These are phyloP conservation scores for Carpatolechia fugitivella DNA, from an alignment of 2,888 invertebrate genomes.

Conservation along the genomic window DNA sequence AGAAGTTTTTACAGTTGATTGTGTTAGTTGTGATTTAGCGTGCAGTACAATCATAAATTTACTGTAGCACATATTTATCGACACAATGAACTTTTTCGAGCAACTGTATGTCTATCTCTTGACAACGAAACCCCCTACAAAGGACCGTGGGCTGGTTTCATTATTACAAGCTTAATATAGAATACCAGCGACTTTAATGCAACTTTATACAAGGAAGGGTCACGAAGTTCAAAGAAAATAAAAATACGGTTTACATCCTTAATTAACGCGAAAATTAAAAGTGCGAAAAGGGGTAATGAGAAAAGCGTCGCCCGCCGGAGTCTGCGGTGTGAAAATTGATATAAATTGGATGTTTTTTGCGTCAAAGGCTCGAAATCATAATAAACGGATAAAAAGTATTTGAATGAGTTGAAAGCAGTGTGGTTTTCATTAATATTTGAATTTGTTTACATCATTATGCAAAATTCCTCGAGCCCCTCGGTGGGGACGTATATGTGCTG, in stretches of 20 bases:
- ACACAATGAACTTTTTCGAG: background rate
- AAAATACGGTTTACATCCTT: constrained; percentile 48
- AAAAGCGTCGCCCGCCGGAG: background rate
- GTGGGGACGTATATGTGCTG: too few species aligned
- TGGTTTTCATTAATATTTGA: too few species aligned
- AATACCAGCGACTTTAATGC: constrained; percentile 57
- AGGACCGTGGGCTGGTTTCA: constrained; percentile 39
- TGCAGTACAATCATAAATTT: too few species aligned
- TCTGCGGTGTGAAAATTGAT: background rate
- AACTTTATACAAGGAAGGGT: constrained; percentile 49
- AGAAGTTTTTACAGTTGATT: too few species aligned
- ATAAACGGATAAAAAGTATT: background rate
- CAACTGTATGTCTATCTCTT: background rate
- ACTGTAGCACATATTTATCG: too few species aligned
- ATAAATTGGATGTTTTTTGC: constrained; percentile 1
- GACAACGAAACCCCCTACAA: background rate
- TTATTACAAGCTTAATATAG: constrained; percentile 57
- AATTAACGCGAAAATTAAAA: constrained; percentile 46
- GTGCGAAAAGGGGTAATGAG: background rate
- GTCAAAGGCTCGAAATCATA: background rate
- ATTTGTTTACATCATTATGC: too few species aligned
- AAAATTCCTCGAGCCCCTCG: too few species aligned
- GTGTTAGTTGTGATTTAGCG: too few species aligned
- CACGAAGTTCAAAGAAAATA: constrained; percentile 46
- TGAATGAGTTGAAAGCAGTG: too few species aligned